A percentile compares a stretch with the other conserved stretches of the same genome.
phyloP scores from a whole-genome alignment of 2,888 invertebrate species.

The Iphiclides podalirius region DNA sequence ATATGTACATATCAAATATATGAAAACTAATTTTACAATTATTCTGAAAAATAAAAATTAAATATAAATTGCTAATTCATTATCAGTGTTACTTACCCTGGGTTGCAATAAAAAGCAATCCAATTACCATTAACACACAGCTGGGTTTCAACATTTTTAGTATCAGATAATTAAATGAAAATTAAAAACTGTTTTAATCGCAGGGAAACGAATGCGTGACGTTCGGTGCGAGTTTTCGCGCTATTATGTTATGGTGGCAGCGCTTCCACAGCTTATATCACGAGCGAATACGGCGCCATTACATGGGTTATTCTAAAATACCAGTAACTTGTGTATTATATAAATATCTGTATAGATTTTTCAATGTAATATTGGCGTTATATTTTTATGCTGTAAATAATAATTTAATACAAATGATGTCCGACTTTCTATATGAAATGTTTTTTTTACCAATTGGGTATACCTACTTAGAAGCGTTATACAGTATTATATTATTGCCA shows the following conservation, averaged over 20 bases:
- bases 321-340: neutral
- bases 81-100: slow-evolving; percentile 2
- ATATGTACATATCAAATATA: too few relatives aligned
- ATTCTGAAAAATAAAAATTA: too few relatives aligned
- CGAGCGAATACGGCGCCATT: slow-evolving; percentile 20
- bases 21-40: too few relatives aligned
- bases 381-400: neutral
- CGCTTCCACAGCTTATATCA: slow-evolving; percentile 28
- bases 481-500: too few relatives aligned
- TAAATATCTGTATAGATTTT: neutral
- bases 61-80: too few relatives aligned
- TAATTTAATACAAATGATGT: too few relatives aligned
- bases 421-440: too few relatives aligned
- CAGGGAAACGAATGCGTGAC: slow-evolving; percentile 20
- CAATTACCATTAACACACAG: slow-evolving; percentile 12
- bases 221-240: slow-evolving; percentile 26
- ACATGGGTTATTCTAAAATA: slow-evolving; percentile 15
- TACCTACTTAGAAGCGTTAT: too few relatives aligned
- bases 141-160: slow-evolving; percentile 11
- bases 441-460: too few relatives aligned
- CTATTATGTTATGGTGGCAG: slow-evolving; percentile 19
- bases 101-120: slow-evolving; percentile 5
- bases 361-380: too few relatives aligned
- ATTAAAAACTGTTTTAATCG: neutral
- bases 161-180: neutral